Conservation (phyloP, 2,888 invertebrate genomes). For the Harpagoxenus sublaevis region DNA sequence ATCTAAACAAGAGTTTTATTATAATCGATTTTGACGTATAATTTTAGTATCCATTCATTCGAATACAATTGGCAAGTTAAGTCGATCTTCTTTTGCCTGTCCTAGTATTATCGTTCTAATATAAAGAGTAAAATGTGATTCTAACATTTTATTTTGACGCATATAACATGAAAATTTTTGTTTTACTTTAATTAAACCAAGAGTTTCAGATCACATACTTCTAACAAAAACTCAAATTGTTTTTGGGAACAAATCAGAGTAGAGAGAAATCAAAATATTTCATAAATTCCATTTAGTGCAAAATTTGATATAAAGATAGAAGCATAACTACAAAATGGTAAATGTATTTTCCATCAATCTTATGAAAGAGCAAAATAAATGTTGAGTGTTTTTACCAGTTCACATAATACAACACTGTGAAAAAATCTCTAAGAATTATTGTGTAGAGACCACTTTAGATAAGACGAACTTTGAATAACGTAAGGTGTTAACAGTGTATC, state of each 20-base stretch:
- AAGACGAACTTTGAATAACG: neutral
- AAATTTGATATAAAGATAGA: neutral
- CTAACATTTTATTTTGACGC: neutral
- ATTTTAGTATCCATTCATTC: neutral
- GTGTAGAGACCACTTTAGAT: neutral
- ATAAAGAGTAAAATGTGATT: neutral
- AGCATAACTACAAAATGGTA: neutral
- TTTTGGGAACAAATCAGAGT: neutral
- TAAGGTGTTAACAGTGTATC: neutral
- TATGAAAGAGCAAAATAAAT: neutral
- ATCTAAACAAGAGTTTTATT: neutral
- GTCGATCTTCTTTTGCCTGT: neutral
- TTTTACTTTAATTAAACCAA: neutral
- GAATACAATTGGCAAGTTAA: neutral
- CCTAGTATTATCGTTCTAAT: neutral
- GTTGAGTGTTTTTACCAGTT: neutral
- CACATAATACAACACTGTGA: neutral
- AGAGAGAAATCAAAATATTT: slow-evolving; percentile 5
- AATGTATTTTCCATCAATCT: neutral
- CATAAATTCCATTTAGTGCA: neutral
- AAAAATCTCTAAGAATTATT: neutral
- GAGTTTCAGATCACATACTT: neutral
- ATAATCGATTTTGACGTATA: neutral
- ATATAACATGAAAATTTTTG: neutral
- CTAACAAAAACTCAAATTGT: neutral